These are phyloP conservation scores for Tromatobia lineatoria DNA, from an alignment of 2,888 invertebrate genomes.

Conservation along the genomic window DNA sequence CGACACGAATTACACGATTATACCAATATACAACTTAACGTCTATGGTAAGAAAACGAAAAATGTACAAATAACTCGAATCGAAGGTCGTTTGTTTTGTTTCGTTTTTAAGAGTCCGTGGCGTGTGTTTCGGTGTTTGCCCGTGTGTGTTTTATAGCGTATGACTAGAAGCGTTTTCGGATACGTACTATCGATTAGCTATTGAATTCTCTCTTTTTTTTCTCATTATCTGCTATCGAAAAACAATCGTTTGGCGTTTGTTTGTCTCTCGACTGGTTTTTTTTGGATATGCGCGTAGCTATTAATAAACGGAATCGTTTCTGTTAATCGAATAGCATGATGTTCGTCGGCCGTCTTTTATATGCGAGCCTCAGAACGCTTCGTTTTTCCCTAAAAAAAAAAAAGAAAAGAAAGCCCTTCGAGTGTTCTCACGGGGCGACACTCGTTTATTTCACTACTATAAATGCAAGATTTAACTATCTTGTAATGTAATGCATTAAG, in stretches of 20 bases:
- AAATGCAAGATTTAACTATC: constrained; percentile 61
- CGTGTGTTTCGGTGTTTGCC: constrained; percentile 48
- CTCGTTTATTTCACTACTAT: constrained; percentile 57
- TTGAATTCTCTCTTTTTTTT: constrained; percentile 10
- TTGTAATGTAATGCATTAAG: constrained; percentile 37
- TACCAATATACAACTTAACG: constrained; percentile 70
- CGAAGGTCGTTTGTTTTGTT: constrained; percentile 44
- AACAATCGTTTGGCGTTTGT: constrained; percentile 59
- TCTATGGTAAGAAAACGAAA: constrained; percentile 66
- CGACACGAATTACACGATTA: constrained; percentile 67
- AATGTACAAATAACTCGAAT: constrained; percentile 67
- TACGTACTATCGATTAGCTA: constrained; percentile 46
- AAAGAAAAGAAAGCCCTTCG: constrained; percentile 17
- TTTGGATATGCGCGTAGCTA: constrained; percentile 38
- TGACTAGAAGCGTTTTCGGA: constrained; percentile 64
- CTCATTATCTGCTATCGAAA: constrained; percentile 30
- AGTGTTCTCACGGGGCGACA: constrained; percentile 6
- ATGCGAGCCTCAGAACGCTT: neutral
- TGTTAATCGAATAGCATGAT: constrained; percentile 7
- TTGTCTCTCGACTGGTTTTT: constrained; percentile 43
- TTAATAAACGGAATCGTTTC: constrained; percentile 14
- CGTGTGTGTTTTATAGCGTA: constrained; percentile 57
- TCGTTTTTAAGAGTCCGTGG: constrained; percentile 28
- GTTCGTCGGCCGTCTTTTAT: neutral
- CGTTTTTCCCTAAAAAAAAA: neutral